These are phyloP conservation scores for Gambusia affinis DNA, from an alignment of 2,113 vertebrate genomes.

Conservation along the genomic window DNA sequence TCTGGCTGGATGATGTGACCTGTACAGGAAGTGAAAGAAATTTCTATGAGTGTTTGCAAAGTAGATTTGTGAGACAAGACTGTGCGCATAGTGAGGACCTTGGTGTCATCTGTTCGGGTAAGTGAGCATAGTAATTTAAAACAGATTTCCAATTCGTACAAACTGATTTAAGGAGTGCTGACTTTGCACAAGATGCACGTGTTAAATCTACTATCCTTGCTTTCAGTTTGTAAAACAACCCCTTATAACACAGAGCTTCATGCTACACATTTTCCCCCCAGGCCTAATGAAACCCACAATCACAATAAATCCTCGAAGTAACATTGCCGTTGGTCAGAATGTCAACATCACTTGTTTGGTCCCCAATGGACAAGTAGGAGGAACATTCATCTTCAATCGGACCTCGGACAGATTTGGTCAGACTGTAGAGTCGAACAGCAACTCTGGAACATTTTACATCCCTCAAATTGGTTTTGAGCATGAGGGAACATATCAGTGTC, in stretches of 20 bases:
- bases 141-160: too few relatives aligned
- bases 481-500: slow-evolving; percentile 30
- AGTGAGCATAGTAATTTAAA: too few relatives aligned
- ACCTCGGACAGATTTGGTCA: not conserved
- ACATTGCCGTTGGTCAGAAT: not conserved
- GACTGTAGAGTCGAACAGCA: not conserved
- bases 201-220: not conserved
- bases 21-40: not conserved
- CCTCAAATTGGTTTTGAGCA: not conserved
- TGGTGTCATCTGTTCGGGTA: not conserved
- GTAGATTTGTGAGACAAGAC: not conserved
- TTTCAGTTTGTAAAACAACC: not conserved
- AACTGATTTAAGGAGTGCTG: too few relatives aligned
- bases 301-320: not conserved
- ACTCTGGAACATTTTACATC: not conserved
- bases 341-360: not conserved
- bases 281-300: not conserved
- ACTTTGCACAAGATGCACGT: too few relatives aligned
- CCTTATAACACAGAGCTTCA: too few relatives aligned
- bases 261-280: not conserved
- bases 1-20: not conserved
- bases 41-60: not conserved
- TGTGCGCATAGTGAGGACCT: not conserved
- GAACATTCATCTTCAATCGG: not conserved
- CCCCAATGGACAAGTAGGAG: not conserved